Evolutionary conservation across 2,888 invertebrate genomes (phyloP), one percentile per base, ranked within the genome.

Genomic region (Proisotoma minuta): DNA sequence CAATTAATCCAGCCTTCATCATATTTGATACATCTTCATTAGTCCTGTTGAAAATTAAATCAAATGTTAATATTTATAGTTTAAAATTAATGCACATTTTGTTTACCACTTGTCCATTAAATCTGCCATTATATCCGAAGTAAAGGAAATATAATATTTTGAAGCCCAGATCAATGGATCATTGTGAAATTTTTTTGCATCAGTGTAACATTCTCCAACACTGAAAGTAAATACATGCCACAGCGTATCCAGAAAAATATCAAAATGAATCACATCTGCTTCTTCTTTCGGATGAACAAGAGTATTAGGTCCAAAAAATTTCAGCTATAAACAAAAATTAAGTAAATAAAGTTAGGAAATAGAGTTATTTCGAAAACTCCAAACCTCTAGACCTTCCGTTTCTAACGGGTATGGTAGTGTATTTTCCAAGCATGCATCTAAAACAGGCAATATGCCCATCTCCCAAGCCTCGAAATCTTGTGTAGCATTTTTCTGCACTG

Each of bases 71-170:
- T 34, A 34, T 34, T 12, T 34, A 8, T 8, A 10, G 34, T 34
- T 34, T 10, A n/a, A n/a, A 34, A 34, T 8, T 34, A n/a, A 10
- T 10, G 12, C 20, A 47, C 5, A 47, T 47, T 47, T 47, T 10
- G 47, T 15, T 26, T 52, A 52, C 52, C 52, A 52, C 15, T 28
- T 52, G 29, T 52, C 52, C n/a, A 18, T 24, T 18, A 52, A 12
- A 15, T 26, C 15, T 8, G n/a, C n/a, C 4, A 52, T 28, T 18
- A 52, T 23, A 15, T 52, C 52, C 10, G 12, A 3, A 4, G n/a
- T 8, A 24, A 52, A 52, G 2, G 20, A 4, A 3, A 10, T 8
- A 28, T 8, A 27, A 52, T 52, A 52, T 28, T 24, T 5, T 15
- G 29, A 3, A 3, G 52, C 52, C 52, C 52, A 52, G 5, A 18